Percentiles rank a stretch among this genome's conserved stretches.
Conservation (phyloP, 2,113 vertebrate species). For the Trochalopteron elliotii region DNA sequence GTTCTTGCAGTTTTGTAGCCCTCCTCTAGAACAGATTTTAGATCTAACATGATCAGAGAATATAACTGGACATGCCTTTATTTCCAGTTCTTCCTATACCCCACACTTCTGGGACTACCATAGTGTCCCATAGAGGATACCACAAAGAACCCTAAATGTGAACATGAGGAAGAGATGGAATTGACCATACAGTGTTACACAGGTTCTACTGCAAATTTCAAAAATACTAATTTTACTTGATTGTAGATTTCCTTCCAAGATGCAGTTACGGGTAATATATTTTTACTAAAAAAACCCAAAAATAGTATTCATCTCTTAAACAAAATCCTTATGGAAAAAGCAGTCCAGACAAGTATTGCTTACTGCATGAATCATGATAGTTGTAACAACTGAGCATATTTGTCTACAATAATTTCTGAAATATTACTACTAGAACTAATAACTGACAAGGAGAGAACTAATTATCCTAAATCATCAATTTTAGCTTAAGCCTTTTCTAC, state of each 20-base stretch:
- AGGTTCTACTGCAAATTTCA: neutral
- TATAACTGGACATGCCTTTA: neutral
- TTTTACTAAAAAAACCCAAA: neutral
- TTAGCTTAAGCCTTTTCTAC: neutral
- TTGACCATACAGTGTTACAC: neutral
- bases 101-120: neutral
- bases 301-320: neutral
- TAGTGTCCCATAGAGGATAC: neutral
- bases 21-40: neutral
- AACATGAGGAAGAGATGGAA: neutral
- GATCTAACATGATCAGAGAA: neutral
- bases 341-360: neutral
- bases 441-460: neutral
- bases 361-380: neutral
- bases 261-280: neutral
- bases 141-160: neutral
- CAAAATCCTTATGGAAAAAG: neutral
- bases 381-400: neutral
- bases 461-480: neutral
- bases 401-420: neutral
- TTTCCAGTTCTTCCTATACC: neutral
- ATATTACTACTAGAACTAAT: neutral
- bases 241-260: neutral
- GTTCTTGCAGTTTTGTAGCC: neutral
- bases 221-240: neutral